phyloP scores from a whole-genome alignment of 2,888 invertebrate genomes.

The Diarsia dahlii region DNA sequence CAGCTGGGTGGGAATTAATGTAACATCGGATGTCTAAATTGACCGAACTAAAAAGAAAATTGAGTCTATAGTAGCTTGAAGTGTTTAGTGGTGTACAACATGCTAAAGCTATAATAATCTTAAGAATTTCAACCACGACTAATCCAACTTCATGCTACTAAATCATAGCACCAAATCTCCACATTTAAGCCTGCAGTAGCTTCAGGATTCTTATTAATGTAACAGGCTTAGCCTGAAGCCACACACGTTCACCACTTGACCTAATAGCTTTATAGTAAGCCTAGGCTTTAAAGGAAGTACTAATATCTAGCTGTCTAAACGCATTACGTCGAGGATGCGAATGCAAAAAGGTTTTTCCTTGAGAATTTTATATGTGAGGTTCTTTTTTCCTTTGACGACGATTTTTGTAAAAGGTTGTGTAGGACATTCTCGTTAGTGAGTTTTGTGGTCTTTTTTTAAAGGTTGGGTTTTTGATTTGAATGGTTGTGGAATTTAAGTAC shows the following conservation, averaged over 20 bases:
- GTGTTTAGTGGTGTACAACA: not conserved
- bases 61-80: no score
- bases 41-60: no score
- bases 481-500: no score
- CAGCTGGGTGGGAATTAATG: no score
- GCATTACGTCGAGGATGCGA: slow-evolving; percentile 53
- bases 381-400: slow-evolving; percentile 28
- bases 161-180: slow-evolving; percentile 39
- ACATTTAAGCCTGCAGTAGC: slow-evolving; percentile 38
- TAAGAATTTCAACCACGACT: not conserved
- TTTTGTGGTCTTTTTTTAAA: slow-evolving; percentile 3
- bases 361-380: slow-evolving; percentile 17
- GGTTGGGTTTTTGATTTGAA: not conserved
- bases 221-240: slow-evolving; percentile 84
- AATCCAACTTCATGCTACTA: not conserved
- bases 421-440: slow-evolving; percentile 31
- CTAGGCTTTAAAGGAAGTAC: slow-evolving; percentile 75
- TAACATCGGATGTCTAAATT: no score
- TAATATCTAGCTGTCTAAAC: slow-evolving; percentile 67
- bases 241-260: slow-evolving; percentile 81
- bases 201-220: slow-evolving; percentile 76
- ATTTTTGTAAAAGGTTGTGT: slow-evolving; percentile 16
- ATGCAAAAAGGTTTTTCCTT: slow-evolving; percentile 59
- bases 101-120: not conserved
- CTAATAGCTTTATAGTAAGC: slow-evolving; percentile 80